Evolutionary conservation across 2,797 vertebrate species (phyloP).

Genomic region (Sarcoramphus papa): DNA sequence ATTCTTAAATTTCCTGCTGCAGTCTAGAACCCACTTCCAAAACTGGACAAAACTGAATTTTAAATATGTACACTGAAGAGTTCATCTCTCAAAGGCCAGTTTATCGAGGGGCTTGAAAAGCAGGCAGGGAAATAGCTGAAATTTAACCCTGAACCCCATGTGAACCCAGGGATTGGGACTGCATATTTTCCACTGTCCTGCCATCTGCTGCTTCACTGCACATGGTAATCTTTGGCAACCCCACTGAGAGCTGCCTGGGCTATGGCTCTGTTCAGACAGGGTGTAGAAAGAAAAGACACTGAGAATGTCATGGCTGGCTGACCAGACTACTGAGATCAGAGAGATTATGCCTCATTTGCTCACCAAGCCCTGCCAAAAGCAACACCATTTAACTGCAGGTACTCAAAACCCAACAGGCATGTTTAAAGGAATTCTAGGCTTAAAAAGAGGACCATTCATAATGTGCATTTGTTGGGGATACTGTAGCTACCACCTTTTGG

Average conservation of each 20-base stretch:
- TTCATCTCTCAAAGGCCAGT: conserved; percentile 22
- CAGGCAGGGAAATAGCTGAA: conserved; percentile 58
- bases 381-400: conserved; percentile 83
- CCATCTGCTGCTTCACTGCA: conserved; percentile 73
- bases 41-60: neutral
- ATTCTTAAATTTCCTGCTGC: neutral
- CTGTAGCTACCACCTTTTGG: conserved; percentile 66
- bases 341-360: conserved; percentile 80
- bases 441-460: conserved; percentile 72
- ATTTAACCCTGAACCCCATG: conserved; percentile 71
- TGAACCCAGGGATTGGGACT: conserved; percentile 65
- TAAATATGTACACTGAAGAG: neutral
- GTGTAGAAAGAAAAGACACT: conserved; percentile 79
- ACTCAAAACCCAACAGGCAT: conserved; percentile 73
- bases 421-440: conserved; percentile 70
- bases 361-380: conserved; percentile 77
- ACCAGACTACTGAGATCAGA: conserved; percentile 78
- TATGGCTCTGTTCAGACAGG: conserved; percentile 72
- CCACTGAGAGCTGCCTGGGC: conserved; percentile 72
- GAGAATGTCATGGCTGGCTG: conserved; percentile 77
- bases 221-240: conserved; percentile 79
- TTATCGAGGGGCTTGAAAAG: neutral
- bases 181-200: conserved; percentile 62
- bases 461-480: conserved; percentile 60
- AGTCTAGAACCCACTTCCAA: neutral